Evolutionary conservation across 1,140 invertebrate species (phyloP), one percentile per base, ranked within the genome.

Genomic region (Drosophila sucinea): DNA sequence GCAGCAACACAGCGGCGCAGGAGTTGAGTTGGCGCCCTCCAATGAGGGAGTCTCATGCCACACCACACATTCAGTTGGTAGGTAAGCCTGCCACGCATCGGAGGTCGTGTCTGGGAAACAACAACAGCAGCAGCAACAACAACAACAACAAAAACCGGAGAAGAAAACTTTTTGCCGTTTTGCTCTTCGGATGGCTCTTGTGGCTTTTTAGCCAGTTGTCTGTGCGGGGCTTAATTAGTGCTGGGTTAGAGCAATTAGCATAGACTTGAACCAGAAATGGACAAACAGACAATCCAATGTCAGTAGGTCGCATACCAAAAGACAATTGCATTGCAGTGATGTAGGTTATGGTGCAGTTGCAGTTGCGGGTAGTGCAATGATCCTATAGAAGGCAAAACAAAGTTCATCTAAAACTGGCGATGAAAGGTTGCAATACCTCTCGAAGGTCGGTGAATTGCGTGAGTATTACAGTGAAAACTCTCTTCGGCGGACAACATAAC

Each of bases 81-180:
- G 67, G 63, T 86, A 86, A 86, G 83, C 83, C 83, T 83, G 54
- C 69, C 73, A 86, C 83, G 83, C 83, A 86, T 81, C 47, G 74
- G 47, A 51, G 44, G 44, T 51, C 44, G 44, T 51, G 44, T 27
- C 29, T 27, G 57, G 29, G 47, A 51, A 29, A 11, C 35, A 51
- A 17, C 23, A 25, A 25, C 8, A 27, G n/a, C 6, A 32, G 23
- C 8, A 38, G 10, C 30, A 30, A 4, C 30, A 30, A 4, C 30
- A 8, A n/a, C 1, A 35, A 1, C 2, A 7, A 35, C n/a, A 23
- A 47, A 41, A 47, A 23, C 44, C 23, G 25, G 7, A 51, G 23
- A 7, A 51, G 44, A 6, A 1, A 29, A 1, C 1, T 33, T 68
- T 70, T 7, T 60, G 1, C 1, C 65, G 11, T 66, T 70, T 25